These are phyloP conservation scores for Wiebesia pumilae DNA, from an alignment of 1,140 invertebrate species.

Conservation along the genomic window DNA sequence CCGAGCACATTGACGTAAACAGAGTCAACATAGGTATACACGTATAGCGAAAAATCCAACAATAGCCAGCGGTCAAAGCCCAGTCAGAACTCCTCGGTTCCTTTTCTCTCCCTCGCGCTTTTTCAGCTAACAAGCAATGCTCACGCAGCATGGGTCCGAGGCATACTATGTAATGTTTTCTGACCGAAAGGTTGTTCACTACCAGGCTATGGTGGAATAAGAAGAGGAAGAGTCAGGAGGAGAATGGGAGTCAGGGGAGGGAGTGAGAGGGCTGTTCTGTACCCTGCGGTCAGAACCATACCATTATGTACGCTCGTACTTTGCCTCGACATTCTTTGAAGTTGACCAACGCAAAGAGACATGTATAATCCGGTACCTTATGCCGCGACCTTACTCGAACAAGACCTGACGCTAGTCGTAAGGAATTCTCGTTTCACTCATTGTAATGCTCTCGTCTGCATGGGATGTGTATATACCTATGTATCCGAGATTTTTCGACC, in stretches of 20 bases:
- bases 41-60: conserved; percentile 9
- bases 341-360: conserved; percentile 17
- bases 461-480: conserved; percentile 21
- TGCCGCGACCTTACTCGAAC: background rate
- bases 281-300: conserved; percentile 9
- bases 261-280: background rate
- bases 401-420: background rate
- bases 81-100: background rate
- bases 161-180: conserved; percentile 14
- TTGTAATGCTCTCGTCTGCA: background rate
- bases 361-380: background rate
- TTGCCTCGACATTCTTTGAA: conserved; percentile 38
- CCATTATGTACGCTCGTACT: conserved; percentile 36
- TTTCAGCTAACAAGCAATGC: conserved; percentile 26
- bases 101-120: conserved; percentile 8
- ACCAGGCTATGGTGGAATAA: background rate
- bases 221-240: background rate
- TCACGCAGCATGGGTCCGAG: conserved; percentile 29
- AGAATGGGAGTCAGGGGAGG: background rate
- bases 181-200: conserved; percentile 14
- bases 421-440: conserved; percentile 26
- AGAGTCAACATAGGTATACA: conserved; percentile 4
- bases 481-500: conserved; percentile 7
- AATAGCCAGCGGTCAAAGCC: conserved; percentile 19
- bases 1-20: background rate